Base-by-base conservation (phyloP, 2,888 invertebrate genomes). In the Euplexia lucipara region DNA sequence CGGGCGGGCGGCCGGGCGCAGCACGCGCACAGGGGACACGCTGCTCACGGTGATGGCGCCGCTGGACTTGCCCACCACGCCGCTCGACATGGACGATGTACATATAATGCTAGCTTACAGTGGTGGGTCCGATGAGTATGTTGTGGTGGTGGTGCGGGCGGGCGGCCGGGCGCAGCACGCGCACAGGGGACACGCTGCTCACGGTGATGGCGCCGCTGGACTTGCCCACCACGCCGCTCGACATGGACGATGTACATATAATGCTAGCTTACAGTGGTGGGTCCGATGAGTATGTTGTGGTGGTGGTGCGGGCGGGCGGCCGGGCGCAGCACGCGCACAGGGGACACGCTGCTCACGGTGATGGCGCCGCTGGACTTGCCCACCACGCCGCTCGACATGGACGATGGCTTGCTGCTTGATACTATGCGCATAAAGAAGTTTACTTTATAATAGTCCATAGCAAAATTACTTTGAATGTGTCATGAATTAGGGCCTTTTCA, bases 271-370 rank as follows among this genome's bases (percentile, higher is more conserved):
- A 67, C 67, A 1, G 72, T 72, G 41, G 79, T 66, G 4, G 90
- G 83, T 48, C 92, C 90, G 34, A 93, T 91, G 60, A 91, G 78
- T 60, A 93, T 93, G 78, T 90, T 92, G 90, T 81, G 96, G 94
- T 80, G 97, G 94, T 91, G 96, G 94, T 85, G 96, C 91, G 77
- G 92, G 91, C 51, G 96, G 95, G 75, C 95, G 88, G 77, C 56
- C 62, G 94, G 94, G 5, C 80, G 76, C 20, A 96, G 96, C n/a
- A 95, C 96, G 44, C 97, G 88, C 6, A 95, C 70, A 4, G 79
- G 79, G 0, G 79, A 78, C 0, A 64, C 34, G 95, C 32, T 96
- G 96, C 53, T 68, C 5, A 83, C 80, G 3, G 81, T 75, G 62
- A 77, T 65, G 39, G 77, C 83, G n/a, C 83, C 81, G 30, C 74